phyloP scores from a whole-genome alignment of 2,888 invertebrate genomes.

The Cheilosia vulpina region DNA sequence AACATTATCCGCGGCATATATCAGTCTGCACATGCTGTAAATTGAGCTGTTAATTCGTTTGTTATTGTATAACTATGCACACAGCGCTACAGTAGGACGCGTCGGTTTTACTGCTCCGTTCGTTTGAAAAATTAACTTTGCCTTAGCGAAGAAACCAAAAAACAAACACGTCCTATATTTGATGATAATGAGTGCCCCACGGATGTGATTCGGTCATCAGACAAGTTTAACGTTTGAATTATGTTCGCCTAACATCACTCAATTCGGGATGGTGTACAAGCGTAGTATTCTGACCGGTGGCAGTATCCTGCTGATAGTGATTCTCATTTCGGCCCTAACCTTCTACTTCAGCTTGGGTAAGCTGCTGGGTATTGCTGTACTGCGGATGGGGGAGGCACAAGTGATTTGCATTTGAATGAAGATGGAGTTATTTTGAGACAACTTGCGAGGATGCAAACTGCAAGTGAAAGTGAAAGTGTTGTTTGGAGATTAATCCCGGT shows the following conservation, averaged over 20 bases:
- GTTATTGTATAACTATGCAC: slow-evolving; percentile 8
- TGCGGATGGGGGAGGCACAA: slow-evolving; percentile 18
- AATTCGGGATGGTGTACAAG: slow-evolving; percentile 80
- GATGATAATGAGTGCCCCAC: slow-evolving; percentile 53
- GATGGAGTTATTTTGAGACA: slow-evolving; percentile 45
- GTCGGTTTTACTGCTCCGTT: slow-evolving; percentile 35
- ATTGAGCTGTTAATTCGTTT: slow-evolving; percentile 37
- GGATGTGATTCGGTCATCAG: slow-evolving; percentile 68
- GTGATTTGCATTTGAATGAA: slow-evolving; percentile 55
- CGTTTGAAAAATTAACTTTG: slow-evolving; percentile 17
- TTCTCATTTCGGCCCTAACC: slow-evolving; percentile 80
- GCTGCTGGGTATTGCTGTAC: slow-evolving; percentile 64
- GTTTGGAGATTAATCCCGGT: slow-evolving; percentile 47
- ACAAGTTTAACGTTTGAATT: slow-evolving; percentile 51
- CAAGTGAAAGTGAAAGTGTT: slow-evolving; percentile 63
- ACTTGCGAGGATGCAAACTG: slow-evolving; percentile 55
- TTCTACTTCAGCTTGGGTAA: slow-evolving; percentile 83
- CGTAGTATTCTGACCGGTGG: slow-evolving; percentile 82
- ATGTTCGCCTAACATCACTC: slow-evolving; percentile 37
- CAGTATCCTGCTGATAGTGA: slow-evolving; percentile 79
- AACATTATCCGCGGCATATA: slow-evolving; percentile 29
- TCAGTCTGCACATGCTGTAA: slow-evolving; percentile 49
- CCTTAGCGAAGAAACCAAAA: neutral
- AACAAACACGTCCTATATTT: slow-evolving; percentile 28
- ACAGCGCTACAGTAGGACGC: slow-evolving; percentile 5